Base-by-base conservation (phyloP, 2,113 vertebrate genomes). In the Clinocottus analis region DNA sequence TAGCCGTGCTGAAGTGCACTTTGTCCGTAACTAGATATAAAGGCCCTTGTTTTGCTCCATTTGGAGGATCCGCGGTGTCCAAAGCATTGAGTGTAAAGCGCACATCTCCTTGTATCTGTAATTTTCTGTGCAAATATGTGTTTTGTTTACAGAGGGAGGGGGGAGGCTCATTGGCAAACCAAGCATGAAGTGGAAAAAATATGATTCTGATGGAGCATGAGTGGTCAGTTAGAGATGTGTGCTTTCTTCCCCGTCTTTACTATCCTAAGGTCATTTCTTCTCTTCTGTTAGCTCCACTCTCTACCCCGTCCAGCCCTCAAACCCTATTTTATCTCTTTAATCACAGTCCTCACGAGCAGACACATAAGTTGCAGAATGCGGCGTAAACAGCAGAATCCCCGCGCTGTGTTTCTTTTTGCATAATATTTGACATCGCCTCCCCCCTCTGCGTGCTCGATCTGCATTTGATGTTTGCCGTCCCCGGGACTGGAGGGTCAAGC, bases 151-250 rank as follows among this genome's bases (percentile, higher is more conserved):
- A 89, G 91, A 79, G 76, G 87, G 80, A 67, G 81, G 76, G 85
- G 86, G 81, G 12, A 82, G 88, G 85, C 92, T 92, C 80, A 92
- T 89, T 83, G 92, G 90, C 85, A 94, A 95, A 92, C 92, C 93
- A 93, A 92, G 93, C 94, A 92, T 94, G 93, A 95, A 94, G 93
- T 95, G 93, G 93, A 94, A 95, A 92, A 93, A 94, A 95, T 93
- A 92, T 91, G 92, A 94, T 87, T 92, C 86, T 95, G 94, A 94
- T 93, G 87, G 90, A 93, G 91, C 79, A 35, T 94, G 94, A 94
- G 90, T 91, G 95, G 93, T 93, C 94, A 95, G 94, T 94, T 93
- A 93, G 91, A 91, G 89, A 92, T 84, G 91, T 88, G 90, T 80
- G 90, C 90, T 91, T 90, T 85, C 87, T 87, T 74, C 74, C 85